Evolutionary conservation across 2,888 invertebrate species (phyloP), one percentile per base, ranked within the genome.

Genomic region (Zhuqinia jingwanae): DNA sequence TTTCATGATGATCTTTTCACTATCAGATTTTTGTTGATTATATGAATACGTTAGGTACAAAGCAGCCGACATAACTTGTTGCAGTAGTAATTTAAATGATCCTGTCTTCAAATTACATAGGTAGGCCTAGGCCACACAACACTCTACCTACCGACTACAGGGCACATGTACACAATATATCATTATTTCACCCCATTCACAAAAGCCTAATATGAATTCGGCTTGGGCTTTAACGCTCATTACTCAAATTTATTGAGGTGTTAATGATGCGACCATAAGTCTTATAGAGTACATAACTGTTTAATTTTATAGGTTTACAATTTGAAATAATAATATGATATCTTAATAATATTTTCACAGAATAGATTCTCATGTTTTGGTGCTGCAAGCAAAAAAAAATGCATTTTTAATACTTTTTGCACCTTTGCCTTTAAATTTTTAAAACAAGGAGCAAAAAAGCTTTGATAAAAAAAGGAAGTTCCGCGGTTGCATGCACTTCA

Each of bases 191-290:
- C 36, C 36, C 36, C 8, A 8, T 20, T 13, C 15, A 50, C 2
- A 11, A 58, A 25, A 58, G 20, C 3, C 1, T 13, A 58, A 58
- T 20, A 58, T 20, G n/a, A 63, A 36, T 42, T 20, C n/a, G 6
- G 42, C 45, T 42, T 68, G 13, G 27, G 73, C 5, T 25, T 25
- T 53, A 73, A 73, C 6, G 53, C 73, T 73, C 73, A 73, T 58
- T 60, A 60, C 81, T 73, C 45, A 75, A 73, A 75, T 81, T 81
- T 73, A 60, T 60, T 73, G 53, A 83, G 83, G 83, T 83, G 83
- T 76, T 83, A 83, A 83, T 83, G 83, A 76, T 83, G 83, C 63
- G 83, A 83, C 83, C 65, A 58, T 36, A 36, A 27, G 83, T 50
- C 65, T 83, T 83, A 53, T 36, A 75, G n/a, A n/a, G 50, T 76